Evolutionary conservation across 1,140 invertebrate species (phyloP).

Genomic region (Lamellibrachia luymesi): DNA sequence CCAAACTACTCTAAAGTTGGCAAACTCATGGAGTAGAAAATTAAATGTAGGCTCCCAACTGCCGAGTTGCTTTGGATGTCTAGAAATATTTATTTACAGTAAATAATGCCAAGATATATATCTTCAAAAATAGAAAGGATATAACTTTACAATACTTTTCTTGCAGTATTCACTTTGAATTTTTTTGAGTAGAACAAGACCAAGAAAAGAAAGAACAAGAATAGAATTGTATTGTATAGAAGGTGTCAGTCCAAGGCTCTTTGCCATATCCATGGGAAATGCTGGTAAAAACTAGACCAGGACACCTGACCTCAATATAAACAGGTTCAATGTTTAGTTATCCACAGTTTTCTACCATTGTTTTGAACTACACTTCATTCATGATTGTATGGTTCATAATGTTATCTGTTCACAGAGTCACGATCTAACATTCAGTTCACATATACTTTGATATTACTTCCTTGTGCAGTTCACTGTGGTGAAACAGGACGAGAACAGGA

Average conservation of each 20-base stretch:
- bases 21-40: too few relatives aligned
- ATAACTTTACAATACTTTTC: background rate
- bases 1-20: too few relatives aligned
- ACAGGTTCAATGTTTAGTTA: background rate
- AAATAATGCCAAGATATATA: background rate
- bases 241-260: background rate
- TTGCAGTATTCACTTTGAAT: background rate
- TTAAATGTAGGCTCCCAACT: too few relatives aligned
- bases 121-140: background rate
- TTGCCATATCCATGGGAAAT: background rate
- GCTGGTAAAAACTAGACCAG: background rate
- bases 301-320: background rate
- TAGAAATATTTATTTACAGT: too few relatives aligned
- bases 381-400: background rate
- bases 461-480: too few relatives aligned
- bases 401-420: background rate
- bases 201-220: too few relatives aligned
- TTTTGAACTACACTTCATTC: background rate
- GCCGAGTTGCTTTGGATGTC: too few relatives aligned
- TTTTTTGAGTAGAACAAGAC: background rate
- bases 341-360: background rate
- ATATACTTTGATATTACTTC: background rate
- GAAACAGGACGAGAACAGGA: too few relatives aligned
- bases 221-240: background rate
- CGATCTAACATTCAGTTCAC: background rate